These are phyloP conservation scores for Drosophila gaucha DNA, from an alignment of 2,888 invertebrate genomes.

Conservation along the genomic window DNA sequence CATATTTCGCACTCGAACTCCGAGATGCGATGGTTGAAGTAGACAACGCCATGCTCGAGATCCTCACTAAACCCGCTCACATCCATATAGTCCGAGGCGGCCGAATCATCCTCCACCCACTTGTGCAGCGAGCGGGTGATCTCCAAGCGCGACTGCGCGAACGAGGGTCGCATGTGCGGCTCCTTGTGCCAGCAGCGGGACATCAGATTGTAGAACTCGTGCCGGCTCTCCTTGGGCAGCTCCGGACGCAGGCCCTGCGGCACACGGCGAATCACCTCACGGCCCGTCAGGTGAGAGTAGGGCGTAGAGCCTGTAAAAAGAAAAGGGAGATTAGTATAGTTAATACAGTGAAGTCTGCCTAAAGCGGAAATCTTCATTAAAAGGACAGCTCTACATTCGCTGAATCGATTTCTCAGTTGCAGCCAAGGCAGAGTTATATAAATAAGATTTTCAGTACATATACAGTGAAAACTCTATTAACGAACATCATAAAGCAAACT, in stretches of 20 bases:
- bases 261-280: constrained; percentile 92
- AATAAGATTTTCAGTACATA: too few relatives aligned
- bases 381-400: too few relatives aligned
- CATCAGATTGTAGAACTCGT: constrained; percentile 88
- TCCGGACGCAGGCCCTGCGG: constrained; percentile 92
- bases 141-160: constrained; percentile 86
- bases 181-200: constrained; percentile 89
- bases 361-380: too few relatives aligned
- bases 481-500: too few relatives aligned
- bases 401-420: not conserved
- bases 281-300: constrained; percentile 93
- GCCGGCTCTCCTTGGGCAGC: constrained; percentile 91
- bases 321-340: not conserved
- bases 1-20: constrained; percentile 89
- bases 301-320: constrained; percentile 92
- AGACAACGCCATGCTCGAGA: constrained; percentile 85
- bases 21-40: constrained; percentile 86
- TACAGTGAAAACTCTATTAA: too few relatives aligned
- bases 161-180: constrained; percentile 90
- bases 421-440: too few relatives aligned
- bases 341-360: too few relatives aligned
- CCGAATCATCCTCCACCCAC: constrained; percentile 84
- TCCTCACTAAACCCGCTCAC: constrained; percentile 85
- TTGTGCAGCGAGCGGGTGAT: constrained; percentile 83
- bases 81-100: constrained; percentile 85